Conservation (phyloP, 2,888 invertebrate species). For the Odontomyia ornata region DNA sequence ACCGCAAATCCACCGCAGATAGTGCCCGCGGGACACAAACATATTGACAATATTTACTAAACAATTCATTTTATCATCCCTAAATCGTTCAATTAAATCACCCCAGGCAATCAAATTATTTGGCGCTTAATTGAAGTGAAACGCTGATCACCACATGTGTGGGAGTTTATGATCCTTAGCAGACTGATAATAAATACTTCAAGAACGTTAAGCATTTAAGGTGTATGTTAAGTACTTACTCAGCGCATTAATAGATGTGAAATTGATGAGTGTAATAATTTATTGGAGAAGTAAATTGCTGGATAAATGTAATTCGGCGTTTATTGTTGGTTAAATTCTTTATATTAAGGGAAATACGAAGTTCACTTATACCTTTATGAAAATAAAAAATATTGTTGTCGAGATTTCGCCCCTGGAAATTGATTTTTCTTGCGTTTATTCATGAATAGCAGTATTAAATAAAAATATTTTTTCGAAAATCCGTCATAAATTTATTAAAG, state of each 20-base stretch:
- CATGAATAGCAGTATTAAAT: too few relatives aligned
- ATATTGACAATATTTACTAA: neutral
- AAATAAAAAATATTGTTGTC: too few relatives aligned
- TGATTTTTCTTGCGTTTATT: too few relatives aligned
- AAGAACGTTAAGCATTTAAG: neutral
- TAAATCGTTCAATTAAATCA: constrained; percentile 5
- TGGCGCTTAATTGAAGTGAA: constrained; percentile 14
- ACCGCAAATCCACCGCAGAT: neutral
- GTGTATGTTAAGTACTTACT: too few relatives aligned
- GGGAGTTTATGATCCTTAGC: neutral
- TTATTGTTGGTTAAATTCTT: neutral
- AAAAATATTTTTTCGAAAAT: too few relatives aligned
- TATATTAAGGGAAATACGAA: neutral
- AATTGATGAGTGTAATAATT: too few relatives aligned
- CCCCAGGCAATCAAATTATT: neutral
- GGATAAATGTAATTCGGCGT: too few relatives aligned
- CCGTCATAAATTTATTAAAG: too few relatives aligned
- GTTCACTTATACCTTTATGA: too few relatives aligned
- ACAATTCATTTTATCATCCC: neutral
- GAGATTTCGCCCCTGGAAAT: too few relatives aligned
- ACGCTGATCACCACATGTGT: neutral
- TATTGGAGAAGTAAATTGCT: too few relatives aligned
- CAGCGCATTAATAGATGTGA: too few relatives aligned
- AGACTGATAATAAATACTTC: neutral
- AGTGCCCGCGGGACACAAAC: neutral